Evolutionary conservation across 2,797 vertebrate genomes (phyloP).

Genomic region (Kryptolebias ocellatus): DNA sequence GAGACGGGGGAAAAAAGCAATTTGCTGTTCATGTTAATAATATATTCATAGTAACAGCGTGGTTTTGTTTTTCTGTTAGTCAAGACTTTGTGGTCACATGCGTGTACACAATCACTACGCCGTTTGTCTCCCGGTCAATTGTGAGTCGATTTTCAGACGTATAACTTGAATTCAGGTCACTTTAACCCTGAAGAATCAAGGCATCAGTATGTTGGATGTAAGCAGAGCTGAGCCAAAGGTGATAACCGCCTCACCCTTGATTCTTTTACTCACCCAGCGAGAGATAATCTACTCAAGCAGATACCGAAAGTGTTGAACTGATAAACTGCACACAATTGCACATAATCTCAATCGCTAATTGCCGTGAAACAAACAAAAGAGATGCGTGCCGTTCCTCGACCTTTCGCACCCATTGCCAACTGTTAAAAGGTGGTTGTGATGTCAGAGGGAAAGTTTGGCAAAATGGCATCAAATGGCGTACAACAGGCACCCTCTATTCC

Average conservation of each 20-base stretch:
- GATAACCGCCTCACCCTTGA: constrained; percentile 23
- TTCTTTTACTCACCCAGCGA: constrained; percentile 17
- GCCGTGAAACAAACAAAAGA: background rate
- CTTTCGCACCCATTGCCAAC: background rate
- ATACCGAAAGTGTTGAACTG: background rate
- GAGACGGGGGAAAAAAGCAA: constrained; percentile 5
- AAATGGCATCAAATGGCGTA: background rate
- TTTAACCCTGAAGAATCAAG: constrained; percentile 25
- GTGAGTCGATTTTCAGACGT: background rate
- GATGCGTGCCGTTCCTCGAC: background rate
- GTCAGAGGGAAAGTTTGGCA: background rate
- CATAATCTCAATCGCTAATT: background rate
- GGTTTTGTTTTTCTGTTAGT: constrained; percentile 40
- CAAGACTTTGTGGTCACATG: constrained; percentile 8
- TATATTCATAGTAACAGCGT: constrained; percentile 18
- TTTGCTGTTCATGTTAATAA: constrained; percentile 39
- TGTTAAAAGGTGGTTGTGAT: too few species aligned
- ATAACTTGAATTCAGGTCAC: constrained; percentile 13
- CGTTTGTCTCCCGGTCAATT: background rate
- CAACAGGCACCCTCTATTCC: background rate
- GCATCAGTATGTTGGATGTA: constrained; percentile 9
- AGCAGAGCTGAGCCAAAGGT: constrained; percentile 6
- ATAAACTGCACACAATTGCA: background rate
- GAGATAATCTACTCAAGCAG: constrained; percentile 6
- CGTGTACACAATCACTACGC: background rate